Evolutionary conservation across 2,888 invertebrate genomes (phyloP).

Genomic region (Aporophyla nigra): DNA sequence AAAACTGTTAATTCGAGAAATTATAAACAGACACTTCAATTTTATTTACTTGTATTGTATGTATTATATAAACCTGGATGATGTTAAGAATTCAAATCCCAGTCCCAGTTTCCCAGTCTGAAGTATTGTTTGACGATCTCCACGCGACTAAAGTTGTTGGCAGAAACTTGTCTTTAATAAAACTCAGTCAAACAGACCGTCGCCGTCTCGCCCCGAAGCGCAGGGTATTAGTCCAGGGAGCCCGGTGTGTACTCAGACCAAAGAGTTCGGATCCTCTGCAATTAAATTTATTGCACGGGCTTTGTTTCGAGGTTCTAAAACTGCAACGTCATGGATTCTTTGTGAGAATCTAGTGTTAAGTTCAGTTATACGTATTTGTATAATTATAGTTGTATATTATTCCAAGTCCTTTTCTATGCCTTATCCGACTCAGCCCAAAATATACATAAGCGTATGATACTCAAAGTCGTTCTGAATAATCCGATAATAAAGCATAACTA

Average conservation of each 20-base stretch:
- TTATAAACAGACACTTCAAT: no score
- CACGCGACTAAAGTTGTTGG: not conserved
- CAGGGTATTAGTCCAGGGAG: not conserved
- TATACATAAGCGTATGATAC: not conserved
- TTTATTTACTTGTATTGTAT: no score
- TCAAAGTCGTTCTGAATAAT: not conserved
- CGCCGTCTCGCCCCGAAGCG: not conserved
- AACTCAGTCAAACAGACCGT: constrained; percentile 5
- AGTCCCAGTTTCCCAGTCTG: no score
- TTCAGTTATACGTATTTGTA: not conserved
- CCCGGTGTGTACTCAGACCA: constrained; percentile 15
- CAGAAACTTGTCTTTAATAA: constrained; percentile 2
- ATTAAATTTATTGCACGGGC: constrained; percentile 6
- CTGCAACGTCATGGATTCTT: not conserved
- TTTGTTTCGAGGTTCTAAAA: not conserved
- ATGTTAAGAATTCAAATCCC: not conserved
- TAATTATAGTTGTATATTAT: no score
- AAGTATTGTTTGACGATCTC: not conserved
- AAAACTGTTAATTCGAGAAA: no score
- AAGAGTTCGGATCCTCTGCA: not conserved
- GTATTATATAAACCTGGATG: not conserved
- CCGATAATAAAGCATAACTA: not conserved
- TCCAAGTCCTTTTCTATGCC: no score
- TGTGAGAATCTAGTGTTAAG: not conserved
- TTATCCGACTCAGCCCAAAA: not conserved